Percentiles rank a stretch among this genome's conserved stretches.
These are phyloP conservation scores for Mesocentrotus franciscanus DNA, from an alignment of 53 echinoderm and acorn worm genomes.

Conservation along the genomic window DNA sequence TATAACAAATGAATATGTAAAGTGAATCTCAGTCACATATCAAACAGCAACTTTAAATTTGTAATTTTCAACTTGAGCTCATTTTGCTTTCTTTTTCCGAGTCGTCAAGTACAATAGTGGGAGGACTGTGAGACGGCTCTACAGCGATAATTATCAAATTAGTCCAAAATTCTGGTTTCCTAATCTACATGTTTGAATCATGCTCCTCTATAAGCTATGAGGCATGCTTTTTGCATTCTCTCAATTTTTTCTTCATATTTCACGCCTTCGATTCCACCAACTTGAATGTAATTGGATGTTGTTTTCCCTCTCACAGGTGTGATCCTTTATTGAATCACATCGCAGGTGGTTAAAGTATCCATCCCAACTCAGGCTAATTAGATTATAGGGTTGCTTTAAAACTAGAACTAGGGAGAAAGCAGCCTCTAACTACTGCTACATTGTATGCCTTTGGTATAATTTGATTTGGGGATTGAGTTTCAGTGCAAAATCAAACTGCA, in stretches of 20 bases:
- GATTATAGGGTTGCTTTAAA: not conserved
- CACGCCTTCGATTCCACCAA: not conserved
- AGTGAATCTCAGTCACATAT: too few relatives aligned
- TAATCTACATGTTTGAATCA: not conserved
- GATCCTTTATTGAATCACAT: constrained; percentile 32
- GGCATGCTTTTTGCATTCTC: not conserved
- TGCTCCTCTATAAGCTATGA: not conserved
- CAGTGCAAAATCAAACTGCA: constrained; percentile 14
- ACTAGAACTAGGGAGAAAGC: constrained; percentile 14
- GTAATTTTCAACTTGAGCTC: too few relatives aligned
- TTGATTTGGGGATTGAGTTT: constrained; percentile 46
- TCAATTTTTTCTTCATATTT: not conserved
- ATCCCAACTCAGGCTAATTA: constrained; percentile 24
- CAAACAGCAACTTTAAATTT: too few relatives aligned
- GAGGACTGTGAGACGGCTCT: not conserved
- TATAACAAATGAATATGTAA: too few relatives aligned
- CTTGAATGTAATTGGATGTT: constrained; percentile 27
- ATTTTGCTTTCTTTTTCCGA: too few relatives aligned
- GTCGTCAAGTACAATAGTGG: too few relatives aligned
- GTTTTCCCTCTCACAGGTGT: constrained; percentile 15
- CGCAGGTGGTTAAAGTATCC: constrained; percentile 37
- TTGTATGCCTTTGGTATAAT: constrained; percentile 29
- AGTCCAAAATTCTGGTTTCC: not conserved
- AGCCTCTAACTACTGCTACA: not conserved
- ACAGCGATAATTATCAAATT: not conserved